A percentile compares a stretch with the other conserved stretches of the same genome.
Conservation (phyloP, 2,888 invertebrate genomes). For the Bellardia bayeri region DNA sequence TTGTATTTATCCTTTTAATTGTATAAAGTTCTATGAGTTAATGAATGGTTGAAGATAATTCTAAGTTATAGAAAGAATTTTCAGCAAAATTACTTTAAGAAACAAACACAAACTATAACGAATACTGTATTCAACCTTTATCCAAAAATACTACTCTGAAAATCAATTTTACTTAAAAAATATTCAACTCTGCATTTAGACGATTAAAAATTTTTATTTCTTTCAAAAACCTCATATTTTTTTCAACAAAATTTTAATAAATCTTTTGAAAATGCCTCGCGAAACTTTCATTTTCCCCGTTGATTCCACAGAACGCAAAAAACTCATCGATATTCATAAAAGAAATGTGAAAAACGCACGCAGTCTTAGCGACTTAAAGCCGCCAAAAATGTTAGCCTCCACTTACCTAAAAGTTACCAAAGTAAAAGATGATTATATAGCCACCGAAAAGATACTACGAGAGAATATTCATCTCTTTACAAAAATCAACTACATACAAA, state of each 20-base stretch:
- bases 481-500: conserved; percentile 32
- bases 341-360: conserved; percentile 26
- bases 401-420: conserved; percentile 32
- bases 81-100: no score
- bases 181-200: no score
- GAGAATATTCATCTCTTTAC: conserved; percentile 24
- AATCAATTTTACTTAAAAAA: no score
- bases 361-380: conserved; percentile 32
- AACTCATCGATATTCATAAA: background rate
- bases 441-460: conserved; percentile 12
- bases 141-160: no score
- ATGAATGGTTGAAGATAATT: background rate
- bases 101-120: no score
- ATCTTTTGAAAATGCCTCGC: conserved; percentile 15
- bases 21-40: background rate
- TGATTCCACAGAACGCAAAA: background rate
- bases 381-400: conserved; percentile 21
- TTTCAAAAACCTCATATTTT: background rate
- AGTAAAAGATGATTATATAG: conserved; percentile 39
- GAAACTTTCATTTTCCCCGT: conserved; percentile 4
- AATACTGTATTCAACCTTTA: no score
- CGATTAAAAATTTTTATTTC: background rate
- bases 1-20: background rate
- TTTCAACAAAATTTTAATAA: background rate
- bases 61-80: background rate